Conservation (phyloP, 2,888 invertebrate species). For the Eugnorisma glareosa region DNA sequence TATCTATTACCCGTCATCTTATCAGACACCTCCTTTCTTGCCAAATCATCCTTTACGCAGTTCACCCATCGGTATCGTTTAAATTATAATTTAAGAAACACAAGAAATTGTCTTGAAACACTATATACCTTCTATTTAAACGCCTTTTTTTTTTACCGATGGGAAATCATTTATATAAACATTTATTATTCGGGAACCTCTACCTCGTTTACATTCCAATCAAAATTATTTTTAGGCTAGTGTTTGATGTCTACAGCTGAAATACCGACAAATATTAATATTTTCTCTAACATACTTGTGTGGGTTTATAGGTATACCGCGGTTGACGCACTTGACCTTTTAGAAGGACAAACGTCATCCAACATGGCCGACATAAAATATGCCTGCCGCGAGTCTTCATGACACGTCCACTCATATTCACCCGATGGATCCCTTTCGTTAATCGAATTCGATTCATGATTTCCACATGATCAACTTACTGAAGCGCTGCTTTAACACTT, state of each 20-base stretch:
- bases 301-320: neutral
- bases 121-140: neutral
- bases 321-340: slow-evolving; percentile 39
- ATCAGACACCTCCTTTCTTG: too few species aligned
- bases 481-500: slow-evolving; percentile 14
- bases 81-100: neutral
- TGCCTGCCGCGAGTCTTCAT: slow-evolving; percentile 4
- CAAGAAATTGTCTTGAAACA: neutral
- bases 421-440: slow-evolving; percentile 27
- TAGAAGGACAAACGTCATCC: slow-evolving; percentile 32
- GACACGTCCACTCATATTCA: slow-evolving; percentile 29
- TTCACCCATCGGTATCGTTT: too few species aligned
- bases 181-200: neutral
- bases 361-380: slow-evolving; percentile 17
- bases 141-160: too few species aligned
- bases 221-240: neutral
- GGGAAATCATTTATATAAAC: neutral
- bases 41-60: too few species aligned
- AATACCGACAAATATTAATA: neutral
- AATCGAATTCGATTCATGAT: slow-evolving; percentile 46
- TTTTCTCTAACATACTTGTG: neutral
- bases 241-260: neutral
- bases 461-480: slow-evolving; percentile 13
- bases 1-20: too few species aligned
- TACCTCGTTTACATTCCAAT: neutral